Conservation (phyloP, 2,113 vertebrate genomes). For the Lanius collurio region DNA sequence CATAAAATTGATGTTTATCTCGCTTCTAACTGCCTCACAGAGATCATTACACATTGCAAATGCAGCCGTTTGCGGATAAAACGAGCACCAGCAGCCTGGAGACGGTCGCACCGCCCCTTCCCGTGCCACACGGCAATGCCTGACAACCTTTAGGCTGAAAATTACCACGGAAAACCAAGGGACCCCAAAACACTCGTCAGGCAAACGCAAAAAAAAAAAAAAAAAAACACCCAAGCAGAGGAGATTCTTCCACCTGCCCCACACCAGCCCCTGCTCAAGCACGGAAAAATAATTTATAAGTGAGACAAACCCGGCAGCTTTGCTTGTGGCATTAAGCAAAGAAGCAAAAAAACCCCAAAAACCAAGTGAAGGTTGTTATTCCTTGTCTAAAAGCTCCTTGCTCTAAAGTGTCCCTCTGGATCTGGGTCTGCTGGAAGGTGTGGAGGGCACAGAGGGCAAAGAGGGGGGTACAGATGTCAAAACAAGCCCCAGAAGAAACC, state of each 20-base stretch:
- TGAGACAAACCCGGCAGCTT: neutral
- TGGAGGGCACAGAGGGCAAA: neutral
- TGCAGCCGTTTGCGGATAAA: constrained; percentile 26
- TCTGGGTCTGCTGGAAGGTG: neutral
- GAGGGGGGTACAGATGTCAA: neutral
- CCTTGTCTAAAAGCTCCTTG: neutral
- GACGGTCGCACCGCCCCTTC: neutral
- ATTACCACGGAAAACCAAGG: constrained; percentile 6
- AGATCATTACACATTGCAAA: constrained; percentile 52
- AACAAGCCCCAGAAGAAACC: neutral
- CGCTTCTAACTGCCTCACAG: constrained; percentile 34
- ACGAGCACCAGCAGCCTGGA: neutral
- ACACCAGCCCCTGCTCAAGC: neutral
- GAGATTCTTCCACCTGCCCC: neutral
- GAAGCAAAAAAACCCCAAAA: neutral
- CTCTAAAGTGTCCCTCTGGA: neutral
- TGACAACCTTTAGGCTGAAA: neutral
- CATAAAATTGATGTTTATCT: constrained; percentile 54
- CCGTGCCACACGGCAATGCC: neutral
- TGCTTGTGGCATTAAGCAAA: neutral
- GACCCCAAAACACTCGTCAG: neutral
- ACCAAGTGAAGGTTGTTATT: neutral
- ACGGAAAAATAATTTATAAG: neutral
- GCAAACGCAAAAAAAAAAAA: rapidly evolving
- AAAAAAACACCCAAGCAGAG: neutral